These are phyloP conservation scores for Oncorhynchus keta DNA, from an alignment of 2,113 vertebrate species.

Conservation along the genomic window DNA sequence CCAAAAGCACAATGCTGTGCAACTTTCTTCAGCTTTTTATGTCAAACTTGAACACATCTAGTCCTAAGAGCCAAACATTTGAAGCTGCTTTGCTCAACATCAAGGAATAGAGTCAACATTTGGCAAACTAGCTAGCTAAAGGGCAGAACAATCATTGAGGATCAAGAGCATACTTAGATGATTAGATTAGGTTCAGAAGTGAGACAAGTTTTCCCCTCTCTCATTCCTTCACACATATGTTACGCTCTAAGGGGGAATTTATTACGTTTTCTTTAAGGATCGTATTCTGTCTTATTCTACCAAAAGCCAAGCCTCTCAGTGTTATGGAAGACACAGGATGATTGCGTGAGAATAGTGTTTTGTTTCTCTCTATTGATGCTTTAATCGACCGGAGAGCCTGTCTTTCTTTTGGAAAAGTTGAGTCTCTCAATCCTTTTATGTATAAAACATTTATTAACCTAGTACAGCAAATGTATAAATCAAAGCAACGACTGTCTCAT, in stretches of 20 bases:
- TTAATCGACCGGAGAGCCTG: not conserved
- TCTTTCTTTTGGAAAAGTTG: constrained; percentile 21
- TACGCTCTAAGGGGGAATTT: constrained; percentile 13
- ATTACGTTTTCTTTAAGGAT: not conserved
- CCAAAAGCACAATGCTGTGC: not conserved
- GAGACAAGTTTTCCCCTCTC: constrained; percentile 18
- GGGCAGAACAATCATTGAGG: constrained; percentile 22
- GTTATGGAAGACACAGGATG: not conserved
- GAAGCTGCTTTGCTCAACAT: constrained; percentile 15
- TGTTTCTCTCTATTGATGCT: not conserved
- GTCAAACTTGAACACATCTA: not conserved
- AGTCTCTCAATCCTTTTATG: not conserved
- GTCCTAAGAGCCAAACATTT: constrained; percentile 17
- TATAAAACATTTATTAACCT: not conserved
- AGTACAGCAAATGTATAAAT: not conserved
- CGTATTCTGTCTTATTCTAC: not conserved
- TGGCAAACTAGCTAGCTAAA: constrained; percentile 21
- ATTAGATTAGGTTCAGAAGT: constrained; percentile 39
- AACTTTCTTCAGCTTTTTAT: not conserved
- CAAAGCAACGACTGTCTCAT: not conserved
- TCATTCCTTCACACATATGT: constrained; percentile 20
- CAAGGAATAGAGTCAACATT: constrained; percentile 23
- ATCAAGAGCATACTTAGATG: constrained; percentile 41
- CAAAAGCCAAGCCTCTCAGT: constrained; percentile 16
- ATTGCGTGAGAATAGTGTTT: constrained; percentile 7